Evolutionary conservation across 1,140 invertebrate species (phyloP).

Genomic region (Cydia amplana): DNA sequence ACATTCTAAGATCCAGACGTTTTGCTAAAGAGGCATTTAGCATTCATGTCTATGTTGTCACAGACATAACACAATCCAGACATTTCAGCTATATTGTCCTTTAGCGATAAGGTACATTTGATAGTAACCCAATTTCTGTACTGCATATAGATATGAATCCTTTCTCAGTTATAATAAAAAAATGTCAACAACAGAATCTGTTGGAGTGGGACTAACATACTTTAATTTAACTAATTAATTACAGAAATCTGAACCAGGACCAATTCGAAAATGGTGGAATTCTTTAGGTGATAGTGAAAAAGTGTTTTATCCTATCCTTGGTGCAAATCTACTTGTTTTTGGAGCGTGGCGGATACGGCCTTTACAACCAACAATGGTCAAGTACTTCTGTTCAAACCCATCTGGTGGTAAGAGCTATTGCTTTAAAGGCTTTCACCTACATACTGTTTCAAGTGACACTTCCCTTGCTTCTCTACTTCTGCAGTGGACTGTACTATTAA

Average conservation of each 20-base stretch:
- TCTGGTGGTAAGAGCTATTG: conserved; percentile 81
- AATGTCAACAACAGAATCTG: conserved; percentile 6
- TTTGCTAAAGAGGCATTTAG: too few species aligned
- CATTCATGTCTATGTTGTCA: too few species aligned
- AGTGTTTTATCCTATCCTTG: conserved; percentile 89
- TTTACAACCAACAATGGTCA: conserved; percentile 88
- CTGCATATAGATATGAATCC: too few species aligned
- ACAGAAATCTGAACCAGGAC: conserved; percentile 79
- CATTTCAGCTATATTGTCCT: too few species aligned
- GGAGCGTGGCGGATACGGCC: conserved; percentile 89
- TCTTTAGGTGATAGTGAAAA: conserved; percentile 86
- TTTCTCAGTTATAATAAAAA: too few species aligned
- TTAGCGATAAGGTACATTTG: too few species aligned
- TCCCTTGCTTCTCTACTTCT: too few species aligned
- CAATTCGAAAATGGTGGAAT: conserved; percentile 88
- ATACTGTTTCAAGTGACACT: too few species aligned
- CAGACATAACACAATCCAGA: too few species aligned
- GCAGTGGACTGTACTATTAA: neutral
- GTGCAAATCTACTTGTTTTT: conserved; percentile 90
- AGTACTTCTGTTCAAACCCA: conserved; percentile 92
- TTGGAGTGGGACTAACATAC: neutral
- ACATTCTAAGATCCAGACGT: too few species aligned
- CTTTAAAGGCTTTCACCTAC: neutral
- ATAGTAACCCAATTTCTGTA: too few species aligned
- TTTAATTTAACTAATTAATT: conserved; percentile 48